Evolutionary conservation across 2,888 invertebrate genomes (phyloP), one percentile per base, ranked within the genome.

Genomic region (Tryphoninae sp.): DNA sequence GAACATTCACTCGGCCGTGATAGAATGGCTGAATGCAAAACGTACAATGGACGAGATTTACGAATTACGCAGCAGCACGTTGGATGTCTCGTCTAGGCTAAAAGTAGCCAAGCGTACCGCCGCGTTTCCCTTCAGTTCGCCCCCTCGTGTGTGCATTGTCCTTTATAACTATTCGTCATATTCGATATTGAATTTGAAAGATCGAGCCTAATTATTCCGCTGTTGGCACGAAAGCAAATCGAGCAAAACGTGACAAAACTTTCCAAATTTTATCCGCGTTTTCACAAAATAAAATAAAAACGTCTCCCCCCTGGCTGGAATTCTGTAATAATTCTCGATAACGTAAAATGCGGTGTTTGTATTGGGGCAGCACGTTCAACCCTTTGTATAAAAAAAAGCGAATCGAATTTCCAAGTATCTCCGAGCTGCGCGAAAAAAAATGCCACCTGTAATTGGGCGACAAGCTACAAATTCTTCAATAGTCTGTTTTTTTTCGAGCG

Each of bases 21-120:
- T 90, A 86, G 86, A 89, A 89, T 89, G 87, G 88, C 72, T 88
- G 88, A 89, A 89, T 89, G 84, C 86, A 87, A 86, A 88, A 86
- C 87, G 84, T 87, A 89, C 90, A 89, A 89, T 87, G 86, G 85
- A 58, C 64, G 82, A 77, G 76, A 83, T 49, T 65, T 51, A 71
- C 51, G 65, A 22, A 40, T 69, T 55, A 55, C 68, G 55, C 68
- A n/a, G 64, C 26, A 72, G 64, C 73, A 58, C 65, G 51, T 75
- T 61, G 49, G 61, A 71, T 81, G 69, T 80, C 73, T 69, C 69
- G 69, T 75, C 53, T 68, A 75, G 71, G 59, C 59, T 69, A 58
- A 75, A 75, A 83, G 80, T 83, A 82, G 75, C 80, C 82, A 58
- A 80, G 79, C 83, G 69, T 65, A 33, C 42, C 71, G 40, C 19